phyloP scores from a whole-genome alignment of 2,888 invertebrate species.

The Euplexia lucipara region DNA sequence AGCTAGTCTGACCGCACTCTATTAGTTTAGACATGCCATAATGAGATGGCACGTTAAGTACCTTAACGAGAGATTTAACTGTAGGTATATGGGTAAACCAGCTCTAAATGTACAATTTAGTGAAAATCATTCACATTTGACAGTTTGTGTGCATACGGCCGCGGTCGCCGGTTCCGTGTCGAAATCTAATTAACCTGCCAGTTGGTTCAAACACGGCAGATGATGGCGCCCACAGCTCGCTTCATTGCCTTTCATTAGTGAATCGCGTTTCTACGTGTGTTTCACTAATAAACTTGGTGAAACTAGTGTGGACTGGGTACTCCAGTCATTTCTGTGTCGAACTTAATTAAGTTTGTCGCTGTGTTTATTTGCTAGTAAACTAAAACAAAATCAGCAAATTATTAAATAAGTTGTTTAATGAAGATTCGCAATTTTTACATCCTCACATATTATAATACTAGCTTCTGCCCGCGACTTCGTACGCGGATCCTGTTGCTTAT shows the following conservation, averaged over 20 bases:
- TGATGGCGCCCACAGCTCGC: slow-evolving; percentile 57
- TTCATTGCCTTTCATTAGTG: slow-evolving; percentile 77
- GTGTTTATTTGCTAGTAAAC: not conserved
- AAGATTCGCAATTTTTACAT: too few species aligned
- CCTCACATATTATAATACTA: too few species aligned
- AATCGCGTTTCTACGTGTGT: slow-evolving; percentile 58
- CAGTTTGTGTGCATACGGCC: slow-evolving; percentile 28
- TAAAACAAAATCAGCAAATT: too few species aligned
- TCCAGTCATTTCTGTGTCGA: slow-evolving; percentile 25
- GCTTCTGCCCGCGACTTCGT: too few species aligned
- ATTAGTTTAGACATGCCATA: too few species aligned
- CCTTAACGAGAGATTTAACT: not conserved
- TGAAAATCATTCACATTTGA: slow-evolving; percentile 50
- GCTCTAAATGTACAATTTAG: slow-evolving; percentile 36
- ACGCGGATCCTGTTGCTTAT: too few species aligned
- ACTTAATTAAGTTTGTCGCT: slow-evolving; percentile 40
- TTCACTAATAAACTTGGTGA: slow-evolving; percentile 58
- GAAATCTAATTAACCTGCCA: slow-evolving; percentile 80
- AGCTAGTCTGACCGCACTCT: not conserved
- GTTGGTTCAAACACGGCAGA: slow-evolving; percentile 63
- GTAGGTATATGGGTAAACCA: not conserved
- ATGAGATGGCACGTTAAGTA: too few species aligned
- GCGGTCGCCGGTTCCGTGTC: slow-evolving; percentile 69
- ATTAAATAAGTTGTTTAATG: too few species aligned
- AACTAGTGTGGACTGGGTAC: slow-evolving; percentile 40